Percentiles rank a stretch among this genome's conserved stretches.
These are phyloP conservation scores for Disparrhopalites patrizii DNA, from an alignment of 2,888 invertebrate species.

Conservation along the genomic window DNA sequence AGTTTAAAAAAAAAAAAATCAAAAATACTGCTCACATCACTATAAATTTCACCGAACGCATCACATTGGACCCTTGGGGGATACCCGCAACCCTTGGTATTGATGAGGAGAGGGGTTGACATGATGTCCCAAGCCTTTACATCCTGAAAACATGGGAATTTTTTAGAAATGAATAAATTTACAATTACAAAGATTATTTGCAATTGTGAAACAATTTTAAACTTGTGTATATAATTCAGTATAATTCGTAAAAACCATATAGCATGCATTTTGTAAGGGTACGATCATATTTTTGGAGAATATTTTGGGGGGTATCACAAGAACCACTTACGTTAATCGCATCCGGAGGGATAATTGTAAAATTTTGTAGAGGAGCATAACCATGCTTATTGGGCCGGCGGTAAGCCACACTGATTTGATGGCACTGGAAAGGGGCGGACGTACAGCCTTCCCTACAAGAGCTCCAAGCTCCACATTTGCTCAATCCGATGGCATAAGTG, in stretches of 20 bases:
- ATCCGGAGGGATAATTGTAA: conserved; percentile 41
- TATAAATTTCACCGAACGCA: conserved; percentile 66
- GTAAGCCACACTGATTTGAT: conserved; percentile 75
- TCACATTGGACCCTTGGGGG: conserved; percentile 83
- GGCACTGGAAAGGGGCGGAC: conserved; percentile 76
- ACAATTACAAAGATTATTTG: too few relatives aligned
- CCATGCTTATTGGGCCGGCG: conserved; percentile 60
- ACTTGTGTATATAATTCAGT: too few relatives aligned
- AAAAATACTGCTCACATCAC: conserved; percentile 40
- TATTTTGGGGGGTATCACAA: too few relatives aligned
- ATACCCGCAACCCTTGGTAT: conserved; percentile 87
- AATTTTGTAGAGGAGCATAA: conserved; percentile 43
- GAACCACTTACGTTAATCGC: conserved; percentile 21
- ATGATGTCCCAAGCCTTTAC: conserved; percentile 72
- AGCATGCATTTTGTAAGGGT: too few relatives aligned
- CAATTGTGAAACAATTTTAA: too few relatives aligned
- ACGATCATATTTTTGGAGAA: too few relatives aligned
- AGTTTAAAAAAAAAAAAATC: too few relatives aligned
- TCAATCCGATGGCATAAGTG: conserved; percentile 75
- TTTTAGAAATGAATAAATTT: too few relatives aligned
- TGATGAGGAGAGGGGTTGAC: conserved; percentile 75
- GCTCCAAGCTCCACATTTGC: conserved; percentile 79
- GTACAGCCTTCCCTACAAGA: conserved; percentile 88
- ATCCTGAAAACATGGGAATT: conserved; percentile 43
- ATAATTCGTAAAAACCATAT: too few relatives aligned